Evolutionary conservation across 2,113 vertebrate species (phyloP).

Genomic region (Sprattus sprattus): DNA sequence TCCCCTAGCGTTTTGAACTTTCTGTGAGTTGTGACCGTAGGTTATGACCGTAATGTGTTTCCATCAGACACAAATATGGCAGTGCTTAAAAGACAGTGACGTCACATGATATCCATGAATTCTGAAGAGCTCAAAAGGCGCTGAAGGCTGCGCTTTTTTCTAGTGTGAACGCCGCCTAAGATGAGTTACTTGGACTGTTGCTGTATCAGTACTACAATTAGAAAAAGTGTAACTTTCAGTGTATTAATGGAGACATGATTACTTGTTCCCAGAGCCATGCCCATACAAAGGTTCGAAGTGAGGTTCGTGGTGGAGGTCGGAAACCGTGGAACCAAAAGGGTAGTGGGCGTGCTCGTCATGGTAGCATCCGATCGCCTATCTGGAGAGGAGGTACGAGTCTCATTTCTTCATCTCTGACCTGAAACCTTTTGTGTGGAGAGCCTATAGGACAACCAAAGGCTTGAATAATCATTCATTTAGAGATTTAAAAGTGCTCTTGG

Average conservation of each 20-base stretch:
- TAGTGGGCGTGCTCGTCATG: slow-evolving; percentile 77
- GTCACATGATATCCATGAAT: no score
- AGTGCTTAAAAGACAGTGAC: no score
- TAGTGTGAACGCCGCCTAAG: no score
- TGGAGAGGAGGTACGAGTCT: slow-evolving; percentile 81
- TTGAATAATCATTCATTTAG: no score
- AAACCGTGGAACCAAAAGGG: slow-evolving; percentile 90
- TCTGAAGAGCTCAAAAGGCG: no score
- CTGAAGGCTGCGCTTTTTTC: no score
- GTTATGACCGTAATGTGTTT: no score
- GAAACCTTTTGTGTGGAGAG: not conserved
- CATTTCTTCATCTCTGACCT: not conserved
- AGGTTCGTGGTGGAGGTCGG: slow-evolving; percentile 83
- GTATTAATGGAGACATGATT: slow-evolving; percentile 75
- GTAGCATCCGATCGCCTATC: slow-evolving; percentile 85
- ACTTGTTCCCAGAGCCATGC: slow-evolving; percentile 77
- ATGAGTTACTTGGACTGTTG: not conserved
- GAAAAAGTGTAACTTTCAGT: slow-evolving; percentile 77
- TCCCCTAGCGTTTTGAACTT: no score
- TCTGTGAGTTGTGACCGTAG: no score
- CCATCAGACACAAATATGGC: no score
- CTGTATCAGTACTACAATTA: not conserved
- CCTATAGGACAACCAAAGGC: no score
- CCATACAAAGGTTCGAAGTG: slow-evolving; percentile 78
- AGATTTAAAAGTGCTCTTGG: no score